Evolutionary conservation across 2,888 invertebrate genomes (phyloP).

Genomic region (Diaphora mendica): DNA sequence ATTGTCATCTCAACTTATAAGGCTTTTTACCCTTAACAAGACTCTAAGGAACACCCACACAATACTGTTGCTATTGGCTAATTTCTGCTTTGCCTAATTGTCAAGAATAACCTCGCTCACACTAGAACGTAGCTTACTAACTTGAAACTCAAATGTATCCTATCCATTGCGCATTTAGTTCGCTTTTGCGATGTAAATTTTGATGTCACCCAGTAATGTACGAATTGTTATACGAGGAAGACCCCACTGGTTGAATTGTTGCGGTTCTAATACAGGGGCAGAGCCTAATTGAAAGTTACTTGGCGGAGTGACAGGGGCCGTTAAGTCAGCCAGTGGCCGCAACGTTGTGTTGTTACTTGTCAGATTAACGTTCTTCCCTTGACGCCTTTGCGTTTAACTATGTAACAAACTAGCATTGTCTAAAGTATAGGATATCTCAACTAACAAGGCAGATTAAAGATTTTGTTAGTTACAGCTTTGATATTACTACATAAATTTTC

Average conservation of each 20-base stretch:
- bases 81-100: slow-evolving; percentile 58
- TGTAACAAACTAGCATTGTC: slow-evolving; percentile 65
- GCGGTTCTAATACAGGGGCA: slow-evolving; percentile 52
- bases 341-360: slow-evolving; percentile 68
- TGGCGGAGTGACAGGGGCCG: slow-evolving; percentile 69
- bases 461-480: slow-evolving; percentile 33
- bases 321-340: slow-evolving; percentile 56
- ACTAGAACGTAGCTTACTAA: slow-evolving; percentile 19
- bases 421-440: slow-evolving; percentile 57
- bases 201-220: slow-evolving; percentile 39
- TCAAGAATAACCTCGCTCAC: slow-evolving; percentile 47
- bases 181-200: slow-evolving; percentile 25
- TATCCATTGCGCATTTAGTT: slow-evolving; percentile 41
- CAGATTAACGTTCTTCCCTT: slow-evolving; percentile 72
- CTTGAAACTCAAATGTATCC: slow-evolving; percentile 10
- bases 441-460: slow-evolving; percentile 40
- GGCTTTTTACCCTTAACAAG: slow-evolving; percentile 46
- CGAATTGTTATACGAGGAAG: slow-evolving; percentile 26
- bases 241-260: slow-evolving; percentile 41
- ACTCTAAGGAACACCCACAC: slow-evolving; percentile 47
- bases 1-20: slow-evolving; percentile 43
- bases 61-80: slow-evolving; percentile 46
- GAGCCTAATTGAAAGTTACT: slow-evolving; percentile 74
- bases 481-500: slow-evolving; percentile 24
- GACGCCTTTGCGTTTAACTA: slow-evolving; percentile 61